These are phyloP conservation scores for Opisthocomus hoazin DNA, from an alignment of 2,113 vertebrate genomes.

Conservation along the genomic window DNA sequence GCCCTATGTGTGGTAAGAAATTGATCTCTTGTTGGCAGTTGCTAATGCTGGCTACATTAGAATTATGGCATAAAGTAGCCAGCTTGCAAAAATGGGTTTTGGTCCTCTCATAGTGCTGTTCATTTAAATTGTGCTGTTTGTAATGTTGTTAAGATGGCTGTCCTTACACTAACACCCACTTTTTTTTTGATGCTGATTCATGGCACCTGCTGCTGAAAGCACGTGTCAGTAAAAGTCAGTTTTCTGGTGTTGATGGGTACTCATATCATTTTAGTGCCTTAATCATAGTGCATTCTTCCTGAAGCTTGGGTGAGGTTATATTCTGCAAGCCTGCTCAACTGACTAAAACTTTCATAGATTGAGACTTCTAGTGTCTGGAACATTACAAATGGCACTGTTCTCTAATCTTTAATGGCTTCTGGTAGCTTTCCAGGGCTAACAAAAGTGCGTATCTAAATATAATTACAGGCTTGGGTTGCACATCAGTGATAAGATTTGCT, in stretches of 20 bases:
- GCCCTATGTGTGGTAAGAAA: not conserved
- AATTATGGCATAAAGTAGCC: not conserved
- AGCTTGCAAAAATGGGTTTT: not conserved
- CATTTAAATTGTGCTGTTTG: not conserved
- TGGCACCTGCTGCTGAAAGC: conserved; percentile 17
- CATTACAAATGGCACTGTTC: not conserved
- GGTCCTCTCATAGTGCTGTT: not conserved
- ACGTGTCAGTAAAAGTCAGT: not conserved
- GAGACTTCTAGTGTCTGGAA: not conserved
- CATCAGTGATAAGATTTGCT: not conserved
- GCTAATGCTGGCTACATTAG: not conserved
- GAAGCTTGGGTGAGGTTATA: not conserved
- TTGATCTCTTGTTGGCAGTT: not conserved
- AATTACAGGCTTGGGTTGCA: not conserved
- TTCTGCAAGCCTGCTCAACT: not conserved
- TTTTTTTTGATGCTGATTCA: conserved; percentile 4
- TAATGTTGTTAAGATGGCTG: not conserved
- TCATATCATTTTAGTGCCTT: not conserved
- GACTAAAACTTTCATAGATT: not conserved
- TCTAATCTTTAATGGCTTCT: not conserved
- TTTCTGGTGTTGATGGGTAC: not conserved
- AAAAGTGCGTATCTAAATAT: not conserved
- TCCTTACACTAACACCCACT: not conserved
- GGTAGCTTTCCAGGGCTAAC: not conserved
- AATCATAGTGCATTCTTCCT: not conserved